phyloP scores from a whole-genome alignment of 2,113 vertebrate species.

The Alces alces region DNA sequence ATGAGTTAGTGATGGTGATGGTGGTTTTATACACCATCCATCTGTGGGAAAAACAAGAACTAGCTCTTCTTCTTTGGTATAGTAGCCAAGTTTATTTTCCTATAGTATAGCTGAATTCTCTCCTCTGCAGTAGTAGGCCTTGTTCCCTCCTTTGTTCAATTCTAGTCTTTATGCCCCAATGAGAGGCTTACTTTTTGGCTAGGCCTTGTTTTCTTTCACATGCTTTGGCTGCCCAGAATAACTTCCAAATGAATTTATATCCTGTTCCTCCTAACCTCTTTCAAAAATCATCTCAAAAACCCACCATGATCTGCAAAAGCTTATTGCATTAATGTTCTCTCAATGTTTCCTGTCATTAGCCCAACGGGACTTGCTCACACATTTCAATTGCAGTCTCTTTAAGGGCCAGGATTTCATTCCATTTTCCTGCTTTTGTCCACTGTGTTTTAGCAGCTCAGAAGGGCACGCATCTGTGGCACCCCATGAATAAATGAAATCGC shows the following conservation, averaged over 20 bases:
- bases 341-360: constrained; percentile 19
- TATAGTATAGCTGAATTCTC: background rate
- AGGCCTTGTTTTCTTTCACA: constrained; percentile 26
- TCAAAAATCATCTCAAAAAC: constrained; percentile 9
- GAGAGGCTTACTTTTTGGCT: constrained; percentile 12
- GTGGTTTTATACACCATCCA: background rate
- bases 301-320: constrained; percentile 35
- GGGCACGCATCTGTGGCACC: constrained; percentile 46
- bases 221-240: constrained; percentile 26
- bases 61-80: background rate
- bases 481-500: constrained; percentile 69
- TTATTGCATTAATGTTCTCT: constrained; percentile 39
- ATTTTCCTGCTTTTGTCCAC: constrained; percentile 52
- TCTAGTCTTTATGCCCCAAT: background rate
- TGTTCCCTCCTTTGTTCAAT: constrained; percentile 14
- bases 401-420: constrained; percentile 54
- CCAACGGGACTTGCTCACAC: constrained; percentile 23
- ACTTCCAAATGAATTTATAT: constrained; percentile 37
- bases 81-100: background rate
- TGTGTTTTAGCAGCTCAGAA: constrained; percentile 47
- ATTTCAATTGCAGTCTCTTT: constrained; percentile 49
- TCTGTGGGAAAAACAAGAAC: background rate
- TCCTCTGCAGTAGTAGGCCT: background rate
- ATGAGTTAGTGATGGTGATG: background rate
- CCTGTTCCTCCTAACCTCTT: background rate